These are phyloP conservation scores for Drosophila kambysellisi DNA, from an alignment of 2,888 invertebrate species.

Conservation along the genomic window DNA sequence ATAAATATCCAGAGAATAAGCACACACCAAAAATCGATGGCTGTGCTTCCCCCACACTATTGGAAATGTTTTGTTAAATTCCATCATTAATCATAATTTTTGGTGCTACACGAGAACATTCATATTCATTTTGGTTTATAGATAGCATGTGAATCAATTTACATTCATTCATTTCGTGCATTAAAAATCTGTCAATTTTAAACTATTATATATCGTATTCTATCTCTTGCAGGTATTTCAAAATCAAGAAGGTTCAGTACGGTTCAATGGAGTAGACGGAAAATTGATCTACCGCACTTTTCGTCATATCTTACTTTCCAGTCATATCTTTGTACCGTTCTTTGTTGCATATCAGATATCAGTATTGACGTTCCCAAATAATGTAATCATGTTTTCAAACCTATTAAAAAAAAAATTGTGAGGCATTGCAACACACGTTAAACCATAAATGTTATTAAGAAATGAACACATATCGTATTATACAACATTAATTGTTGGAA, in stretches of 20 bases:
- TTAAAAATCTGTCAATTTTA: background rate
- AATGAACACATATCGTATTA: constrained; percentile 37
- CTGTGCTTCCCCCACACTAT: background rate
- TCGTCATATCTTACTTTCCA: constrained; percentile 47
- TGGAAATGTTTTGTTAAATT: background rate
- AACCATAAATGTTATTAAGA: constrained; percentile 36
- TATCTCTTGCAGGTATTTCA: constrained; percentile 90
- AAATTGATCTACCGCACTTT: constrained; percentile 22
- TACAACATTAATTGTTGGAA: constrained; percentile 32
- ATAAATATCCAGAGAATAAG: background rate
- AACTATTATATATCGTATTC: background rate
- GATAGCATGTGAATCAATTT: background rate
- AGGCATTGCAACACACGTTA: constrained; percentile 24
- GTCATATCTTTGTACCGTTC: constrained; percentile 56
- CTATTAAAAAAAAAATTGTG: constrained; percentile 35
- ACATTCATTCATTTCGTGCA: background rate
- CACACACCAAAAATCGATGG: background rate
- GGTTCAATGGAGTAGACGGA: constrained; percentile 93
- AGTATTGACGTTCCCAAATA: constrained; percentile 58
- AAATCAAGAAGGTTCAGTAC: constrained; percentile 95
- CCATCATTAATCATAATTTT: background rate
- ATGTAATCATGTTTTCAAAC: constrained; percentile 50
- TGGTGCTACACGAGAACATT: no score
- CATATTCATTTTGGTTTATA: background rate
- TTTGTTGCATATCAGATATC: constrained; percentile 46